These are phyloP conservation scores for Tragopan temminckii DNA, from an alignment of 2,797 vertebrate genomes.

Conservation along the genomic window DNA sequence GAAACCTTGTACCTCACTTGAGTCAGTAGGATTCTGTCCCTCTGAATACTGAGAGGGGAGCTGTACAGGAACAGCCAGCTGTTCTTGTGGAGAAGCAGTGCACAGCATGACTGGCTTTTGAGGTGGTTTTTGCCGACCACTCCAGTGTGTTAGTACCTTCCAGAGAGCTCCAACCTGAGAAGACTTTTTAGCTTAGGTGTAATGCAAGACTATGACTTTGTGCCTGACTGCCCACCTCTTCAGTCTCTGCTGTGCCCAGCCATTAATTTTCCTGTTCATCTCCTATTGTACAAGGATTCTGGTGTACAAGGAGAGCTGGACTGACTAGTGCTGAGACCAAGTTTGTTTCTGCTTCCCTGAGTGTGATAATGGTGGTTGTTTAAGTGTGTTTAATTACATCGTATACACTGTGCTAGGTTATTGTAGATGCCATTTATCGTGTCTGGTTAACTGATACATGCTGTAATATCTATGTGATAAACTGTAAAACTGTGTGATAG, in stretches of 20 bases:
- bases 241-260: not conserved
- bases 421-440: not conserved
- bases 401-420: not conserved
- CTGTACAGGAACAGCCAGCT: not conserved
- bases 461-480: not conserved
- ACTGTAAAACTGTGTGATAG: not conserved
- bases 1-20: not conserved
- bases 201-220: not conserved
- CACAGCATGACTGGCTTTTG: fast-evolving
- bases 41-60: not conserved
- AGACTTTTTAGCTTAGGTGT: not conserved
- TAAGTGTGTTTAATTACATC: not conserved
- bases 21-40: not conserved
- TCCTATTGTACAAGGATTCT: not conserved
- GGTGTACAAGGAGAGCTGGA: not conserved
- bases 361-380: no score
- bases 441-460: not conserved
- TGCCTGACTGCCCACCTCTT: not conserved
- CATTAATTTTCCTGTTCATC: not conserved
- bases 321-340: not conserved
- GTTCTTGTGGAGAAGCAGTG: not conserved
- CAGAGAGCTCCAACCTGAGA: not conserved
- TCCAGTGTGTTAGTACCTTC: not conserved
- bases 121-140: not conserved
- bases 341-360: no score